Evolutionary conservation across 1,140 invertebrate species (phyloP), one percentile per base, ranked within the genome.

Genomic region (Ruditapes philippinarum): DNA sequence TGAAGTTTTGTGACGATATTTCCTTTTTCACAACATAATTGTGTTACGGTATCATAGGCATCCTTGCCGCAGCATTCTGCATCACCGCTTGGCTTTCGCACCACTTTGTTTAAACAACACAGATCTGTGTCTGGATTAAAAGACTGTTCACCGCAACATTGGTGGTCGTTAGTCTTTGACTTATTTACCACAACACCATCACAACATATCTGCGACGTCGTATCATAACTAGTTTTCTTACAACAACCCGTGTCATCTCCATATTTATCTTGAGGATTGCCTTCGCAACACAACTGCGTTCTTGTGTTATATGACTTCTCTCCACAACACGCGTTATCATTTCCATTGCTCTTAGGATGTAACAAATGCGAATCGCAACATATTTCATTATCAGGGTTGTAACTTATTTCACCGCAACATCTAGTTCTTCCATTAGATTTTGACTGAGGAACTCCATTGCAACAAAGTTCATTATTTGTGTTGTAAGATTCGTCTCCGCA

Each of bases 381-480:
- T 1, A 83, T 40, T 2, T 25, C 3, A 1, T 40, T 17, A 14
- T 83, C 28, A 11, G 80, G 38, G 49, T 68, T 45, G 45, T 83
- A 83, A 68, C 79, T 81, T 4, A 60, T 28, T 28, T 60, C 25
- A 12, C 79, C 79, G 25, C 79, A 81, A 65, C 79, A 81, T 81
- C 49, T 81, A 65, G 45, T 25, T 17, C 31, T 81, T 11, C n/a
- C 51, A 14, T 65, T n/a, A 1, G 14, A 38, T 54, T 28, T 49
- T 12, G 79, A 54, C 51, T 81, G 79, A 11, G 79, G 22, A 12
- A n/a, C 19, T 28, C 25, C 80, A 31, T 83, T 9, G 31, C 80
- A 83, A 49, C 80, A 83, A 9, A 83, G 57, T 25, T 83, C 80
- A 14, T 40, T 68, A 0, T 68, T 25, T 4, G 80, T 68, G n/a